Conservation (phyloP, 1,140 invertebrate genomes). For the Sarcophaga bullata region DNA sequence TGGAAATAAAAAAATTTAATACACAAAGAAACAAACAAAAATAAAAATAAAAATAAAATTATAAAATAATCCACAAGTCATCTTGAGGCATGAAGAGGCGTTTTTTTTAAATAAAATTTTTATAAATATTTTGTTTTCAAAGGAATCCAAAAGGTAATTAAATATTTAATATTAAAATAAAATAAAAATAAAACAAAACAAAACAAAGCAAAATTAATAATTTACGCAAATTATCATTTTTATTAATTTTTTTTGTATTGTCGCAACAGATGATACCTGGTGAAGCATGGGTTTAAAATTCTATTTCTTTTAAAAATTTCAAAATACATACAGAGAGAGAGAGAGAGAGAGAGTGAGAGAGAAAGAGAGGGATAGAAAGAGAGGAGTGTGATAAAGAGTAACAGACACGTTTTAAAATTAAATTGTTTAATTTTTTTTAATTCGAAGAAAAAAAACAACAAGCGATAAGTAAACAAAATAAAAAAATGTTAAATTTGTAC, state of each 20-base stretch:
- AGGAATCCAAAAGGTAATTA: conserved; percentile 6
- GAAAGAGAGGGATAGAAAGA: too few relatives aligned
- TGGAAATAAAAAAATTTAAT: neutral
- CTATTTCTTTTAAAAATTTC: too few relatives aligned
- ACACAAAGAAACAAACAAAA: neutral
- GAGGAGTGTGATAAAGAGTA: too few relatives aligned
- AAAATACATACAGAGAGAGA: too few relatives aligned
- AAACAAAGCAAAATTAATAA: too few relatives aligned
- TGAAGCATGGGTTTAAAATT: conserved; percentile 59
- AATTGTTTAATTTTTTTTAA: too few relatives aligned
- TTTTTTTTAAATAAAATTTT: neutral
- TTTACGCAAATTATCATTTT: neutral
- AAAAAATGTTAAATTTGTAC: too few relatives aligned
- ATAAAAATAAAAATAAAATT: conserved; percentile 17
- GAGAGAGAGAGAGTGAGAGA: too few relatives aligned
- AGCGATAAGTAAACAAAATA: too few relatives aligned
- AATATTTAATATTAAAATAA: neutral
- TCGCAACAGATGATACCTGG: conserved; percentile 54
- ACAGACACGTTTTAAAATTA: too few relatives aligned
- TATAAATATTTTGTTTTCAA: neutral
- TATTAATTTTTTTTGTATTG: neutral
- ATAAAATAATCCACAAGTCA: conserved; percentile 34
- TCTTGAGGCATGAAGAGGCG: neutral
- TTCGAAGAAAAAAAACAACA: too few relatives aligned
- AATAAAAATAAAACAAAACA: too few relatives aligned